Conservation (phyloP, 1,140 invertebrate species). For the Trichomalopsis sarcophagae region DNA sequence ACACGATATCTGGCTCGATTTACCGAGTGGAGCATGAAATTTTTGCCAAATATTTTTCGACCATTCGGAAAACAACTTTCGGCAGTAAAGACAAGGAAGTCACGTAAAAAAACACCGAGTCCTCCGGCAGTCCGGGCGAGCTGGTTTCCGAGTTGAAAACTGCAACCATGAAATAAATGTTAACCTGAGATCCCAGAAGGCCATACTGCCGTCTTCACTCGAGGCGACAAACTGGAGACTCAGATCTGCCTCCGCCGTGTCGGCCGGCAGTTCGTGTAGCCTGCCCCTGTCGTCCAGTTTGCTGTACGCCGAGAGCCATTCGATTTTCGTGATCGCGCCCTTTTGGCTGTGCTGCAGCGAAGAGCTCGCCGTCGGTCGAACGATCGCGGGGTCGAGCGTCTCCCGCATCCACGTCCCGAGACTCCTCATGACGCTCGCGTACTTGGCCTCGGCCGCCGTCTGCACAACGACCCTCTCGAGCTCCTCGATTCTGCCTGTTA, state of each 20-base stretch:
- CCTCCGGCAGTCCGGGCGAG: too few relatives aligned
- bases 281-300: constrained; percentile 78
- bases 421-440: constrained; percentile 64
- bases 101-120: too few relatives aligned
- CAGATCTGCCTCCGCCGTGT: constrained; percentile 68
- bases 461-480: constrained; percentile 78
- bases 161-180: constrained; percentile 12
- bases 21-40: too few relatives aligned
- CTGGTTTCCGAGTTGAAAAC: too few relatives aligned
- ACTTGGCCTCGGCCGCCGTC: constrained; percentile 78
- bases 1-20: too few relatives aligned
- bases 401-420: constrained; percentile 80
- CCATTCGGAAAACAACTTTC: too few relatives aligned
- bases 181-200: constrained; percentile 82
- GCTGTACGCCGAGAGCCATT: constrained; percentile 80
- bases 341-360: constrained; percentile 79
- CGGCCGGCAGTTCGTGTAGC: constrained; percentile 68
- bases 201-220: constrained; percentile 80
- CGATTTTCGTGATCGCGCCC: constrained; percentile 77
- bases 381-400: constrained; percentile 74
- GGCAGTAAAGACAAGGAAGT: too few relatives aligned
- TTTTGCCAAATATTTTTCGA: too few relatives aligned
- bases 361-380: constrained; percentile 79
- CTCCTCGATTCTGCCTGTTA: constrained; percentile 80
- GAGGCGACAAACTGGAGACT: constrained; percentile 80